Conservation (phyloP, 1,140 invertebrate genomes). For the Euura saliciscinereae region DNA sequence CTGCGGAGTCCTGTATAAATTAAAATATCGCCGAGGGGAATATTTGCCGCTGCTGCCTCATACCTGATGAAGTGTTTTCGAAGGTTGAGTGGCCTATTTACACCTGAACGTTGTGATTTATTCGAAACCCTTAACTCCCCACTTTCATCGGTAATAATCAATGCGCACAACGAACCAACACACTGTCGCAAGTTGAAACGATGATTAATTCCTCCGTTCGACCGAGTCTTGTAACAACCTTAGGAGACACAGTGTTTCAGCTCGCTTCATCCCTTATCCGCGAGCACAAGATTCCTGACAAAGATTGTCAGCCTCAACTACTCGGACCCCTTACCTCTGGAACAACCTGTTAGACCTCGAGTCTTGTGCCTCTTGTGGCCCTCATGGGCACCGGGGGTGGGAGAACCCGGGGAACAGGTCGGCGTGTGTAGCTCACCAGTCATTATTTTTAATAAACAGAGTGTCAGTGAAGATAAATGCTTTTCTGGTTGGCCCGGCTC, state of each 20-base stretch:
- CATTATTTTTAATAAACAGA: constrained; percentile 8
- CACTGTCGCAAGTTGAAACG: no score
- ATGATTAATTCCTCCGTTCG: no score
- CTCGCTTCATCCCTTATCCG: no score
- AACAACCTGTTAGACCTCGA: neutral
- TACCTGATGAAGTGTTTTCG: constrained; percentile 1
- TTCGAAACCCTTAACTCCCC: neutral
- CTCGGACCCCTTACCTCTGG: no score
- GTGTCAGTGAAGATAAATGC: constrained; percentile 7
- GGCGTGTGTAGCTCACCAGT: constrained; percentile 4
- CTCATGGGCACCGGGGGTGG: neutral
- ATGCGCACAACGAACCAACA: no score
- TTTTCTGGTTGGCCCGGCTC: constrained; percentile 2
- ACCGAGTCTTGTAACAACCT: no score
- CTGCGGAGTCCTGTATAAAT: neutral
- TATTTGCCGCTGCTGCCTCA: constrained; percentile 1
- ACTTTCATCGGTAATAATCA: no score
- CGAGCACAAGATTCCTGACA: neutral
- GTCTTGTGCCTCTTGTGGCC: neutral
- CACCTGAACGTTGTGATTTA: neutral
- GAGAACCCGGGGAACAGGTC: neutral
- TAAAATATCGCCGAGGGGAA: constrained; percentile 7
- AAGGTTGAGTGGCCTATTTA: constrained; percentile 7
- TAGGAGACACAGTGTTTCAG: no score
- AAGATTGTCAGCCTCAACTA: neutral